Conservation (phyloP, 2,113 vertebrate genomes). For the Orycteropus afer region DNA sequence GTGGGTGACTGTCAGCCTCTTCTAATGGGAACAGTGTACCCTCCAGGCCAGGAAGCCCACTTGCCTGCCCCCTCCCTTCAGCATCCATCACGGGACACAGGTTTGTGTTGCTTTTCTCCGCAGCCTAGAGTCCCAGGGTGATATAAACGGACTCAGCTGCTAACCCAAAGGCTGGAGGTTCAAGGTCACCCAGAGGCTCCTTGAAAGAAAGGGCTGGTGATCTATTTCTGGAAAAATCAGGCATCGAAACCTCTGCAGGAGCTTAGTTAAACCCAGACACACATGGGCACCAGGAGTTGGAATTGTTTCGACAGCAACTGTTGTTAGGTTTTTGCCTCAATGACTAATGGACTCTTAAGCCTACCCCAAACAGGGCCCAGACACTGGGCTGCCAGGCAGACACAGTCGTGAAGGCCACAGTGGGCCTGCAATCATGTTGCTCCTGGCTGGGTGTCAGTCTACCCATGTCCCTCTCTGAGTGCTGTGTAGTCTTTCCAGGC, state of each 20-base stretch:
- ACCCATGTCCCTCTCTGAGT: background rate
- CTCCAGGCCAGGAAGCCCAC: background rate
- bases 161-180: background rate
- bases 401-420: background rate
- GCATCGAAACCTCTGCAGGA: background rate
- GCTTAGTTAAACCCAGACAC: no score
- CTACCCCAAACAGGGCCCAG: background rate
- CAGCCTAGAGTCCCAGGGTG: background rate
- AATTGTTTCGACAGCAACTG: no score
- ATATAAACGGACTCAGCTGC: no score
- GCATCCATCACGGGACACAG: background rate
- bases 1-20: background rate
- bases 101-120: no score
- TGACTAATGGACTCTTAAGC: background rate
- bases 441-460: background rate
- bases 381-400: rapidly evolving
- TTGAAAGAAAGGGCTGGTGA: background rate
- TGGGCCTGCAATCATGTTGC: rapidly evolving
- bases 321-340: background rate
- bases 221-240: no score
- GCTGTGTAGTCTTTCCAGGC: no score
- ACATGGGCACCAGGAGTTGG: no score
- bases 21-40: no score
- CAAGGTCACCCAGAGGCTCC: background rate
- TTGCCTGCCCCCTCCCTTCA: background rate